Evolutionary conservation across 2,113 vertebrate species (phyloP).

Genomic region (Nothocercus julius): DNA sequence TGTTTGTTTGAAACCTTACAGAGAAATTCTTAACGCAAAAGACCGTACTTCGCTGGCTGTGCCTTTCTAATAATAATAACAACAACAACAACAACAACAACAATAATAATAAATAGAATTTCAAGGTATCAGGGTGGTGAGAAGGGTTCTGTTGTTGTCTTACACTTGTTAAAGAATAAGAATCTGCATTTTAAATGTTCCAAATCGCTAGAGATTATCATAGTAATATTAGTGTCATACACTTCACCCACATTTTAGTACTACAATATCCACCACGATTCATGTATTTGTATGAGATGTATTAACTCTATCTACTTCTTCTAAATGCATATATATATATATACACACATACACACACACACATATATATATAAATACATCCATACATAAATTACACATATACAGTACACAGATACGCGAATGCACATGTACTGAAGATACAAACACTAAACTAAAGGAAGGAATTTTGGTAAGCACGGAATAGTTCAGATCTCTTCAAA

Average conservation of each 20-base stretch:
- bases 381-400: neutral
- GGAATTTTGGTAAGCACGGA: neutral
- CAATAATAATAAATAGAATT: neutral
- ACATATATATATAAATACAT: neutral
- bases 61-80: neutral
- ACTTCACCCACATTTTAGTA: neutral
- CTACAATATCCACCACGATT: neutral
- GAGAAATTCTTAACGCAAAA: neutral
- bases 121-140: neutral
- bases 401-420: neutral
- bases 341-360: too few species aligned
- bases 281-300: fast-evolving
- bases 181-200: neutral
- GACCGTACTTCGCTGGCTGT: neutral
- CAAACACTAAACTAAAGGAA: neutral
- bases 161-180: neutral
- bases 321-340: neutral
- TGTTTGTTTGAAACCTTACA: neutral
- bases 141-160: neutral
- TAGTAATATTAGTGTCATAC: neutral
- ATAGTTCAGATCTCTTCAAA: neutral
- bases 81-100: too few species aligned
- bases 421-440: neutral
- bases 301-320: neutral
- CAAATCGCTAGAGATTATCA: neutral